Evolutionary conservation across 2,888 invertebrate genomes (phyloP), one percentile per base, ranked within the genome.

Genomic region (Cephonodes hylas): DNA sequence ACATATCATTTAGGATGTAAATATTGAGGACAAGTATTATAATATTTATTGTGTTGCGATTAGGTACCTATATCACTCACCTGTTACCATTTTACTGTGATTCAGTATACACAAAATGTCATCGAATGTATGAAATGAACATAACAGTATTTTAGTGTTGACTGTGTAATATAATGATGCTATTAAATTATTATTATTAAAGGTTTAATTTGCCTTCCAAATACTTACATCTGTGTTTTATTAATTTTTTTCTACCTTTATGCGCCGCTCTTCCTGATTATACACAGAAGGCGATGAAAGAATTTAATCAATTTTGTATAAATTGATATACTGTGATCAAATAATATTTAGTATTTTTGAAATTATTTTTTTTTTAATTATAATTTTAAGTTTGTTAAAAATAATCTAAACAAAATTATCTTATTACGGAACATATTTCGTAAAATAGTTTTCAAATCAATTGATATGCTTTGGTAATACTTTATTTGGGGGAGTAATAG

Each of bases 121-220:
- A 79, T 81, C 74, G 73, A 85, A 85, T 84, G 88, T 71, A 74
- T 34, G 38, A 68, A 70, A 81, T 84, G 82, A 88, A 85, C 76
- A 77, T 80, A 84, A 82, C 91, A 91, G 90, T 91, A 91, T 89
- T 91, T 89, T 90, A 90, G 86, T 80, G 76, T 88, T 90, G 91
- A 91, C 90, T 91, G 89, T 90, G 85, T 90, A 85, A 84, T 86
- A 84, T 89, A 88, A 86, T 88, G 84, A 86, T 88, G 84, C 84
- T 84, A 82, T 85, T 91, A 91, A 91, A 88, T 92, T 91, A 90
- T 89, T 85, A 83, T 81, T 85, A 90, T 85, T 89, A 91, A 91
- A 89, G 81, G 83, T 86, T 31, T 83, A 75, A 81, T 85, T 80
- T 80, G 73, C 80, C 82, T 84, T 76, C 73, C 68, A 79, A 70